Evolutionary conservation across 2,797 vertebrate genomes (phyloP), one percentile per base, ranked within the genome.

Genomic region (Xiphorhynchus erythropygius): DNA sequence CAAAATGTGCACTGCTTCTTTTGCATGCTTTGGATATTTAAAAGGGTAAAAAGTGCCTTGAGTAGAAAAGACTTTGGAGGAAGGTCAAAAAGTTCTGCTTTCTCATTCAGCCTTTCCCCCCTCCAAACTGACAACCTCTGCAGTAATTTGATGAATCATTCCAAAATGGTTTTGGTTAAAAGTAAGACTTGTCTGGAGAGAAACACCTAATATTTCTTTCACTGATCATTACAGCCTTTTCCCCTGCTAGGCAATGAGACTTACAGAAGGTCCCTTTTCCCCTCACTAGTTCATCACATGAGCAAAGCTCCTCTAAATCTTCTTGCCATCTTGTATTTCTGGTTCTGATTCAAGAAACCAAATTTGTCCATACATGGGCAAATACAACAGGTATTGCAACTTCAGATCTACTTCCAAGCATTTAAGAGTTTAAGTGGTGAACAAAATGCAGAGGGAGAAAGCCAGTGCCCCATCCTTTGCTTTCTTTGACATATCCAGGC

Each of bases 11-110:
- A 18, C 49, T 60, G 33, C 63, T 87, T 84, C 70, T 93, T 96
- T 83, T 91, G 75, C 93, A 89, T 89, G 90, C 63, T 78, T 87
- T 70, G 79, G 70, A 78, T 86, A 87, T 95, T 93, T 95, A 94
- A 95, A 91, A 94, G 60, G 44, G 41, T 67, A 89, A 83, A 93
- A 90, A 69, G 52, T 52, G 33, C 62, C 65, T 89, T 46, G 67
- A 96, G 79, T 81, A 73, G 80, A 94, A 81, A 87, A 87, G 75
- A 85, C 44, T 78, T 63, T 60, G 35, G 9, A 92, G 55, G 63
- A 96, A 93, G 76, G 84, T 95, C 82, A 94, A 42, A 95, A 90
- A 91, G 55, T 85, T 88, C 56, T 86, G 16, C 28, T 65, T 70
- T 84, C 70, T 87, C n/a, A 73, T 70, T 90, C 64, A 89, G 50